Percentiles rank a stretch among this genome's conserved stretches.
Conservation (phyloP, 2,888 invertebrate species). For the Eupithecia exiguata region DNA sequence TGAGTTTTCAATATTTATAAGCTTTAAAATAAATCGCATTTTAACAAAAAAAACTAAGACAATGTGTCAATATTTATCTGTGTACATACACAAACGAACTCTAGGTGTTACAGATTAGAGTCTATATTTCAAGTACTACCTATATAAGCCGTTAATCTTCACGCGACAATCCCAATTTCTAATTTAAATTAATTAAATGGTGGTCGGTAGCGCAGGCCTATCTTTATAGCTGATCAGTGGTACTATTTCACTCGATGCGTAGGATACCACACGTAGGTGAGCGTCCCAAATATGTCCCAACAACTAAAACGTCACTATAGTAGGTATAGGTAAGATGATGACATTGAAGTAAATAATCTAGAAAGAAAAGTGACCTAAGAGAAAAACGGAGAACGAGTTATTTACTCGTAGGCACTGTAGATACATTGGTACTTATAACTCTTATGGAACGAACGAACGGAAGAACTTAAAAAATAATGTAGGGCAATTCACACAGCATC, state of each 20-base stretch:
- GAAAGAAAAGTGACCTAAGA: neutral
- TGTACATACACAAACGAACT: neutral
- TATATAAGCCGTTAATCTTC: neutral
- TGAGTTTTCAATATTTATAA: no score
- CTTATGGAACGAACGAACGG: neutral
- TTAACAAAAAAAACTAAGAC: neutral
- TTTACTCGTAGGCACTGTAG: neutral
- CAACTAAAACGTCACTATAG: neutral
- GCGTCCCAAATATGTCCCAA: conserved; percentile 11
- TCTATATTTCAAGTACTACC: neutral
- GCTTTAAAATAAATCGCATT: neutral
- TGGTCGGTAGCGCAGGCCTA: conserved; percentile 72
- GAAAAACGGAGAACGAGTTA: neutral
- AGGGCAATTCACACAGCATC: no score
- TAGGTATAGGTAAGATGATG: neutral
- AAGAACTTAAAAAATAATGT: no score
- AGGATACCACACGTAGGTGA: conserved; percentile 61
- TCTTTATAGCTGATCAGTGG: conserved; percentile 76
- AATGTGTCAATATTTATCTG: neutral
- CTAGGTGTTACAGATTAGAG: neutral
- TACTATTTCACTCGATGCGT: conserved; percentile 60
- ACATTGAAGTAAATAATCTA: neutral
- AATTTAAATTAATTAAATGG: conserved; percentile 68
- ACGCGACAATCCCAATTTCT: conserved; percentile 45
- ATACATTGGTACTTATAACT: no score